Percentiles rank a stretch among this genome's conserved stretches.
phyloP scores from a whole-genome alignment of 2,797 vertebrate genomes.

The Discoglossus pictus region DNA sequence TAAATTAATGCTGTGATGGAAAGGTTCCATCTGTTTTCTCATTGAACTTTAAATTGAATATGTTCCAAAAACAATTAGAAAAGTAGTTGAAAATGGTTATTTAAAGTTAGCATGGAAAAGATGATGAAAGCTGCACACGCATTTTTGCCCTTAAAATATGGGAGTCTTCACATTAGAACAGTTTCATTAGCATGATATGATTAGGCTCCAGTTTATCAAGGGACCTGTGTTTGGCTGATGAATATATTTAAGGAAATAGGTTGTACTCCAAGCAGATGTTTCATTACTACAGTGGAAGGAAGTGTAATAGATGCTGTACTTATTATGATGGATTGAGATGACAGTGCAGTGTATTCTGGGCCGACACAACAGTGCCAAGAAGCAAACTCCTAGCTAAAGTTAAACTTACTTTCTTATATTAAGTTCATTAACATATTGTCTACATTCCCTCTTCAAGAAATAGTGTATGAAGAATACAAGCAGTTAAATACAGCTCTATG shows the following conservation, averaged over 20 bases:
- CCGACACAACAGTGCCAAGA: constrained; percentile 9
- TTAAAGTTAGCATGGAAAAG: neutral
- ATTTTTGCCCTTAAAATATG: neutral
- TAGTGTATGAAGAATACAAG: no score
- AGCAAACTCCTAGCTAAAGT: constrained; percentile 24
- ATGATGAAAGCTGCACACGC: neutral
- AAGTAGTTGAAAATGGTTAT: neutral
- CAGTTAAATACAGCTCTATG: no score
- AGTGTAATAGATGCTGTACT: constrained; percentile 34
- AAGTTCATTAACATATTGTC: neutral
- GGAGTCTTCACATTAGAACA: constrained; percentile 12
- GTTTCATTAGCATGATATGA: constrained; percentile 45
- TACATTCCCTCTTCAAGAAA: no score
- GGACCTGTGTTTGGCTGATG: constrained; percentile 30
- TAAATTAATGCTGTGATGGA: no score
- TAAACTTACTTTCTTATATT: constrained; percentile 11
- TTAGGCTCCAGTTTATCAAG: constrained; percentile 24
- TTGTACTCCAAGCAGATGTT: constrained; percentile 41
- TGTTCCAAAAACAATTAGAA: neutral
- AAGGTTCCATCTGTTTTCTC: no score
- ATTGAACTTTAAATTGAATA: neutral
- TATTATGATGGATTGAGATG: constrained; percentile 45
- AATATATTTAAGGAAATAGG: constrained; percentile 41
- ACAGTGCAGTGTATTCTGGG: constrained; percentile 23
- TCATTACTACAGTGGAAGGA: constrained; percentile 23